Evolutionary conservation across 2,888 invertebrate genomes (phyloP).

Genomic region (Lithophane ornitopus): DNA sequence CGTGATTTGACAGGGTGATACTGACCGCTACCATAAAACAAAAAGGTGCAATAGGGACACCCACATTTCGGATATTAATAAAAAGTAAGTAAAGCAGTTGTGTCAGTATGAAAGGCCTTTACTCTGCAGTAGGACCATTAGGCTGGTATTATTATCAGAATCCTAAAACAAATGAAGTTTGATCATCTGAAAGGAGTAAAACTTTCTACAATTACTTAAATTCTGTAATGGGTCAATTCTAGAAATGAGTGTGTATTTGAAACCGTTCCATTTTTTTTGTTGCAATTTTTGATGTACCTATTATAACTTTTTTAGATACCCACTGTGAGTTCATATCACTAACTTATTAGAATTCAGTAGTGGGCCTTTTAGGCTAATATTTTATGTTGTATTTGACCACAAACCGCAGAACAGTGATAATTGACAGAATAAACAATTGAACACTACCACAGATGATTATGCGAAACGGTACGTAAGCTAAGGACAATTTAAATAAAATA

Average conservation of each 20-base stretch:
- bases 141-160: neutral
- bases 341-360: neutral
- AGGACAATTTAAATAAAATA: neutral
- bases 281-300: neutral
- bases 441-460: conserved; percentile 25
- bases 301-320: neutral
- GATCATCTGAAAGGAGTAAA: neutral
- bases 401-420: conserved; percentile 59
- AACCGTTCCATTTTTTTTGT: neutral
- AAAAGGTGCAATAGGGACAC: neutral
- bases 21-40: conserved; percentile 5
- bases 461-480: neutral
- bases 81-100: neutral
- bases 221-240: too few species aligned
- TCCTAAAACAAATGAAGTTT: neutral
- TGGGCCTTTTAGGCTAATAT: neutral
- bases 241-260: neutral
- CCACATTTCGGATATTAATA: neutral
- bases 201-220: neutral
- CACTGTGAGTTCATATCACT: neutral
- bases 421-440: conserved; percentile 54
- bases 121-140: neutral
- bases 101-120: neutral
- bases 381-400: conserved; percentile 29
- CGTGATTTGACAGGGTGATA: conserved; percentile 29